Evolutionary conservation across 2,113 vertebrate genomes (phyloP).

Genomic region (Symphodus melops): DNA sequence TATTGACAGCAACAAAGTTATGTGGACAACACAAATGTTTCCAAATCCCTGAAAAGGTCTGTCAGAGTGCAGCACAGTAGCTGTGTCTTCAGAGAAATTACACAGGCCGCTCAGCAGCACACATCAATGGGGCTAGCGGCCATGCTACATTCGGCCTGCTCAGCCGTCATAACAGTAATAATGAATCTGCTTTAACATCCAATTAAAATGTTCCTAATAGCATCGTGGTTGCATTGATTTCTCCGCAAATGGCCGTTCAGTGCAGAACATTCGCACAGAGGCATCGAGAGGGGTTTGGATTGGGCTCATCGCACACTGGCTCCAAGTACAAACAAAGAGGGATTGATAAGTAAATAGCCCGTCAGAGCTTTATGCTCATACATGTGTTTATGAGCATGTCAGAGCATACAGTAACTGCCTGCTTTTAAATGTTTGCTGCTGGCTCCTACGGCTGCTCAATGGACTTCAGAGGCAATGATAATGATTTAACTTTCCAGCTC

Average conservation of each 20-base stretch:
- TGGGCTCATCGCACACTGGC: slow-evolving; percentile 48
- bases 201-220: slow-evolving; percentile 78
- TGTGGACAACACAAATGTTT: background rate
- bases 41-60: slow-evolving; percentile 26
- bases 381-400: slow-evolving; percentile 17
- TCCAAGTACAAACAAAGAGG: slow-evolving; percentile 60
- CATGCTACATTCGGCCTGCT: slow-evolving; percentile 16
- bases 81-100: slow-evolving; percentile 32
- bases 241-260: slow-evolving; percentile 54
- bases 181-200: slow-evolving; percentile 74
- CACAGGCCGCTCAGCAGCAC: slow-evolving; percentile 23
- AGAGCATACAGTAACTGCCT: slow-evolving; percentile 19
- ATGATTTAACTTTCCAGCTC: slow-evolving; percentile 13
- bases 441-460: slow-evolving; percentile 10
- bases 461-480: slow-evolving; percentile 27
- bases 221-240: slow-evolving; percentile 60
- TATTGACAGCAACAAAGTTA: slow-evolving; percentile 8
- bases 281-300: slow-evolving; percentile 47
- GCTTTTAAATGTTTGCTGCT: slow-evolving; percentile 33
- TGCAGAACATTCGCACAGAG: slow-evolving; percentile 41
- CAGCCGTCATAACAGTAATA: slow-evolving; percentile 64
- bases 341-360: slow-evolving; percentile 65
- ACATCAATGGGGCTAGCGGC: slow-evolving; percentile 20
- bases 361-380: slow-evolving; percentile 50
- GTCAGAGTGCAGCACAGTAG: slow-evolving; percentile 5